phyloP scores from a whole-genome alignment of 2,888 invertebrate species.

The Leptura quadrifasciata region DNA sequence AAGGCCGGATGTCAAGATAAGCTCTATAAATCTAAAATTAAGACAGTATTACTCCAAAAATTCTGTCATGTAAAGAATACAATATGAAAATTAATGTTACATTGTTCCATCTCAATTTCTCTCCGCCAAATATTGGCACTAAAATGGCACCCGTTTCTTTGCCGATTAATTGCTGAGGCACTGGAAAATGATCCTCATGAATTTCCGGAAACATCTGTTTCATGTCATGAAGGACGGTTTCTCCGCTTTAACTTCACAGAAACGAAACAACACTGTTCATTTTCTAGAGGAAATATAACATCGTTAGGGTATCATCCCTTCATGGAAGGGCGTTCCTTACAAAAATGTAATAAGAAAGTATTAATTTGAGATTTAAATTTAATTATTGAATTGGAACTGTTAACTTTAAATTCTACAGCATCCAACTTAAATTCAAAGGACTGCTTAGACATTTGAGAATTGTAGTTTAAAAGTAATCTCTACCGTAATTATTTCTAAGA shows the following conservation, averaged over 20 bases:
- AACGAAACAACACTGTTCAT: conserved; percentile 14
- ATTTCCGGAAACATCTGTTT: conserved; percentile 58
- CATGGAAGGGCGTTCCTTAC: background rate
- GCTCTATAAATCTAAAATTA: too few relatives aligned
- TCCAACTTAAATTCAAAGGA: background rate
- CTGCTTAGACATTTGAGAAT: background rate
- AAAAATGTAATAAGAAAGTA: background rate
- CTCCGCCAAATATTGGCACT: conserved; percentile 26
- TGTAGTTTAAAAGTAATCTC: background rate
- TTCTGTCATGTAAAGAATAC: too few relatives aligned
- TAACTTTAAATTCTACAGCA: too few relatives aligned
- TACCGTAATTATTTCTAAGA: background rate
- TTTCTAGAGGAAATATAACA: conserved; percentile 25
- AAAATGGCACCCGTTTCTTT: conserved; percentile 43
- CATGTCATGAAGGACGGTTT: conserved; percentile 49
- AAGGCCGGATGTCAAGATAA: too few relatives aligned
- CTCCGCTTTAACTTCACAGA: conserved; percentile 22
- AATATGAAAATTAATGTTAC: too few relatives aligned
- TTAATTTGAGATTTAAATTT: too few relatives aligned
- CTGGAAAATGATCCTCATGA: conserved; percentile 52
- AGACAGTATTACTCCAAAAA: too few relatives aligned
- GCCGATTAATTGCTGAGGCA: conserved; percentile 47
- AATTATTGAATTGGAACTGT: too few relatives aligned
- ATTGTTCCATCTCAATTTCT: conserved; percentile 19
- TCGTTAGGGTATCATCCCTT: background rate